Percentiles rank a stretch among this genome's conserved stretches.
Conservation (phyloP, 2,888 invertebrate species). For the Pollenia amentaria region DNA sequence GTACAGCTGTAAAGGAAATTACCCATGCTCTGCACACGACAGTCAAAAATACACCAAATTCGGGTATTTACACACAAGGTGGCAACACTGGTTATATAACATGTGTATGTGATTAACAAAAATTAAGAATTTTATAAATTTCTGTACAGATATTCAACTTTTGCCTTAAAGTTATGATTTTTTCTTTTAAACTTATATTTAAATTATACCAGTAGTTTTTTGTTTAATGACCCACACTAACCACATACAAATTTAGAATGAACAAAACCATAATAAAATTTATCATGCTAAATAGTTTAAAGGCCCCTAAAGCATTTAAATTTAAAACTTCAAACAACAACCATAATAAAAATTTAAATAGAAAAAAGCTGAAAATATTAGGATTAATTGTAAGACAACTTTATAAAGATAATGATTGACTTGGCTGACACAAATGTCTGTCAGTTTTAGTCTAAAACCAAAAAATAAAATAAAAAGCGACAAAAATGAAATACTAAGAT, state of each 20-base stretch:
- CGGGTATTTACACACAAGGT: no score
- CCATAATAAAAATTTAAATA: slow-evolving; percentile 21
- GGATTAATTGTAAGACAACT: slow-evolving; percentile 68
- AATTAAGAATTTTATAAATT: background rate
- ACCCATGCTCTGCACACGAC: no score
- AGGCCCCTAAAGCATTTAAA: slow-evolving; percentile 44
- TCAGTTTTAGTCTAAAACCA: slow-evolving; percentile 28
- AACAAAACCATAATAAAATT: slow-evolving; percentile 53
- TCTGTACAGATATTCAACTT: slow-evolving; percentile 16
- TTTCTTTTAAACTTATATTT: background rate
- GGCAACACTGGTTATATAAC: no score
- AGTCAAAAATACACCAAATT: no score
- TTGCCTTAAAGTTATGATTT: background rate
- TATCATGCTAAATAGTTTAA: slow-evolving; percentile 54
- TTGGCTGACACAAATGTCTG: slow-evolving; percentile 60
- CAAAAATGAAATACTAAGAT: slow-evolving; percentile 34
- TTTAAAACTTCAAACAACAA: slow-evolving; percentile 28
- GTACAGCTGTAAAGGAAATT: no score
- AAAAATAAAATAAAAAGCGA: slow-evolving; percentile 13
- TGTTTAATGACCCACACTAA: slow-evolving; percentile 40
- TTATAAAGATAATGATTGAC: slow-evolving; percentile 69
- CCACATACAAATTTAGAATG: slow-evolving; percentile 43
- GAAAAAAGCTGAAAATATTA: slow-evolving; percentile 31
- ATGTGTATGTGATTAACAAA: no score
- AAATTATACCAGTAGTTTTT: slow-evolving; percentile 48